A percentile compares a stretch with the other conserved stretches of the same genome.
Evolutionary conservation across 2,888 invertebrate genomes (phyloP).

Genomic region (Noctua fimbriata): DNA sequence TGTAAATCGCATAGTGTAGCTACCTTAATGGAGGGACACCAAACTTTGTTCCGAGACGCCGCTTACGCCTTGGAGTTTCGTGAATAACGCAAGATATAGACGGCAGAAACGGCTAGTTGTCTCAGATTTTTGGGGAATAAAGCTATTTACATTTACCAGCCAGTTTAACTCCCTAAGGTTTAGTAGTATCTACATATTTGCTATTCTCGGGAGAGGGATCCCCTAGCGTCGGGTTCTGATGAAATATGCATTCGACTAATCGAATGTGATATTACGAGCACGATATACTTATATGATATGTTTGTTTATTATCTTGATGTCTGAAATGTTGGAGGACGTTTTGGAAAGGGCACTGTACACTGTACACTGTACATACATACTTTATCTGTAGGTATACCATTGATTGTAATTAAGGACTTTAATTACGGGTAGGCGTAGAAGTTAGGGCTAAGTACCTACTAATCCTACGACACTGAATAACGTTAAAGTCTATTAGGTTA

Average conservation of each 20-base stretch:
- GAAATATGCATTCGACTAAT: slow-evolving; percentile 62
- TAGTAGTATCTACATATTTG: slow-evolving; percentile 49
- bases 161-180: slow-evolving; percentile 21
- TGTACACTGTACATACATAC: not conserved
- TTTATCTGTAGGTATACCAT: slow-evolving; percentile 8
- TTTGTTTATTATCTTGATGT: slow-evolving; percentile 34
- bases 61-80: slow-evolving; percentile 41
- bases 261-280: slow-evolving; percentile 49
- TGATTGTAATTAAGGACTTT: slow-evolving; percentile 8
- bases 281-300: not conserved
- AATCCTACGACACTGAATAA: not conserved
- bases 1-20: slow-evolving; percentile 54
- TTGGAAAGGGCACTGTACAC: not conserved
- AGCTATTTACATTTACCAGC: slow-evolving; percentile 43
- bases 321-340: slow-evolving; percentile 23
- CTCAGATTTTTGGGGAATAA: slow-evolving; percentile 43
- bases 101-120: slow-evolving; percentile 34
- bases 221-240: slow-evolving; percentile 38
- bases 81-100: slow-evolving; percentile 53
- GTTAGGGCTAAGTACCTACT: not conserved
- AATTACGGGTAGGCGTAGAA: slow-evolving; percentile 7
- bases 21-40: slow-evolving; percentile 49
- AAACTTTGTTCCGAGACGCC: slow-evolving; percentile 48
- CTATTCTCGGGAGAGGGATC: slow-evolving; percentile 37
- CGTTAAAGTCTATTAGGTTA: not conserved